Percentiles rank a stretch among this genome's conserved stretches.
phyloP scores from a whole-genome alignment of 1,140 invertebrate species.

The Zaprionus lachaisei region DNA sequence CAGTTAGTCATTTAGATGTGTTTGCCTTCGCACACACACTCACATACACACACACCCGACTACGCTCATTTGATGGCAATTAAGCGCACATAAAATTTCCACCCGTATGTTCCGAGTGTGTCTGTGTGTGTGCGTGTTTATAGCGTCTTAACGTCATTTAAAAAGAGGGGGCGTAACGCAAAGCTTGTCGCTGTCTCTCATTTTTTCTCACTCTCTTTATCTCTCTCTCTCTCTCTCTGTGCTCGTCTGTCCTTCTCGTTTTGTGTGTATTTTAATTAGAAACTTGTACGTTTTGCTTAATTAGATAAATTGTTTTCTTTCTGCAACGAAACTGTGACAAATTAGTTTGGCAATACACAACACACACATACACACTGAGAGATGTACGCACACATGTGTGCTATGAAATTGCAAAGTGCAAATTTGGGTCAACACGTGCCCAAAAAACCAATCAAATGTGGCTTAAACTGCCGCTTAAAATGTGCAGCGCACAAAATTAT shows the following conservation, averaged over 20 bases:
- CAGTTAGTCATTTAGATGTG: slow-evolving; percentile 71
- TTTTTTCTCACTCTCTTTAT: slow-evolving; percentile 18
- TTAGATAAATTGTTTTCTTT: slow-evolving; percentile 82
- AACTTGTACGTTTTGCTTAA: slow-evolving; percentile 80
- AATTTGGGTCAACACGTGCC: slow-evolving; percentile 36
- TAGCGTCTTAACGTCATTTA: slow-evolving; percentile 46
- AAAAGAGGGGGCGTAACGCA: slow-evolving; percentile 25
- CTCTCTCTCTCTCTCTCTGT: slow-evolving; percentile 23
- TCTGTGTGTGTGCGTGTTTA: slow-evolving; percentile 18
- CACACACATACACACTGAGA: background rate
- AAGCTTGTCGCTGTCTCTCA: slow-evolving; percentile 7
- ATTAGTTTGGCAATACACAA: slow-evolving; percentile 58
- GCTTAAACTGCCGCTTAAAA: slow-evolving; percentile 31
- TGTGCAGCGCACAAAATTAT: slow-evolving; percentile 45
- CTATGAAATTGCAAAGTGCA: slow-evolving; percentile 11
- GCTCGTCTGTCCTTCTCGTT: slow-evolving; percentile 12
- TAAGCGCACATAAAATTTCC: slow-evolving; percentile 65
- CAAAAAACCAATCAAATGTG: slow-evolving; percentile 58
- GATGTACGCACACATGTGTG: background rate
- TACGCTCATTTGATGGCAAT: slow-evolving; percentile 77
- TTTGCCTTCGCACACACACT: slow-evolving; percentile 39
- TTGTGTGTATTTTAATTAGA: slow-evolving; percentile 74
- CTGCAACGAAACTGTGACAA: slow-evolving; percentile 57
- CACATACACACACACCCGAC: slow-evolving; percentile 38
- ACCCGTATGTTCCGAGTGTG: slow-evolving; percentile 27